Evolutionary conservation across 2,113 vertebrate species (phyloP).

Genomic region (Tretioscincus oriximinensis): DNA sequence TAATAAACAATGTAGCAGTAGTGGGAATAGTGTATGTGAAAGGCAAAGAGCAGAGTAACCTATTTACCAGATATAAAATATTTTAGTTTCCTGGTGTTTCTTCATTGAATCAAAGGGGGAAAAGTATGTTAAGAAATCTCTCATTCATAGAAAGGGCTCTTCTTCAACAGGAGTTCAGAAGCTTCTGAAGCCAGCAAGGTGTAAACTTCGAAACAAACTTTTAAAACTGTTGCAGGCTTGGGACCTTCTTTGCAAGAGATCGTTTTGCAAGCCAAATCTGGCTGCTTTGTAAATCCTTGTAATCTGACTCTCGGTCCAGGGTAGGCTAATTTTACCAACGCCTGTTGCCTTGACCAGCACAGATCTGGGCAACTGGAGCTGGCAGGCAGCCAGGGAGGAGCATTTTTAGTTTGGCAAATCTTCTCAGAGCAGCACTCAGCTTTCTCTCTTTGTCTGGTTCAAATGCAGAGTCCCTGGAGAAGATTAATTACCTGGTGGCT

Average conservation of each 20-base stretch:
- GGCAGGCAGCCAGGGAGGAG: neutral
- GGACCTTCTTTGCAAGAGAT: neutral
- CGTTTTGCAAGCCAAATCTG: neutral
- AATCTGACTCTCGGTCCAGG: conserved; percentile 5
- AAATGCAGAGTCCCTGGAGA: neutral
- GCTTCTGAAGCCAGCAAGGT: neutral
- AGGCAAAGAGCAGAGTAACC: neutral
- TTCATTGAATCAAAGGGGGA: neutral
- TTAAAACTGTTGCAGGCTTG: neutral
- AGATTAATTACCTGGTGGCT: conserved; percentile 8
- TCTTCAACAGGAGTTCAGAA: neutral
- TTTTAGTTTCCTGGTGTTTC: neutral
- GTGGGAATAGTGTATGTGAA: too few species aligned
- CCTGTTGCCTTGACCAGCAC: neutral
- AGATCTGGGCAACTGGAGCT: neutral
- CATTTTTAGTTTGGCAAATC: conserved; percentile 28
- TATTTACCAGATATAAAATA: neutral
- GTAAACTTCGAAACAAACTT: neutral
- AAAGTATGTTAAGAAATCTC: neutral
- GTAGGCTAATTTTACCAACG: conserved; percentile 30
- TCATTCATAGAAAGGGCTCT: neutral
- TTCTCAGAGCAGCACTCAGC: rapidly evolving
- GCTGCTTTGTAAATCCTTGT: rapidly evolving
- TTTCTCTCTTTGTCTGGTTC: neutral
- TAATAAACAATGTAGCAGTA: too few species aligned